A percentile compares a stretch with the other conserved stretches of the same genome.
These are phyloP conservation scores for Dryomyza anilis DNA, from an alignment of 2,888 invertebrate genomes.

Conservation along the genomic window DNA sequence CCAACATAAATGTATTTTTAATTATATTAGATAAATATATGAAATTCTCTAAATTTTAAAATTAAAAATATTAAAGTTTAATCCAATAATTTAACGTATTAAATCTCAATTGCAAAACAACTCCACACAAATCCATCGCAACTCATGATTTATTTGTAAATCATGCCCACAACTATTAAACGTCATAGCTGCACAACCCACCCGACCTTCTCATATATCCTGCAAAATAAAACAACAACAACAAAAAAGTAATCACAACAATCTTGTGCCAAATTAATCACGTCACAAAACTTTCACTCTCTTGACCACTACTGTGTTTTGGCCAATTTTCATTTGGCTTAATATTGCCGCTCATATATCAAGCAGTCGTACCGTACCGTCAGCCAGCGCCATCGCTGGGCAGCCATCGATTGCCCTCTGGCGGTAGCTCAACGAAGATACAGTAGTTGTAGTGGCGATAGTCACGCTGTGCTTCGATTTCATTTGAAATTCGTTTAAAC, in stretches of 20 bases:
- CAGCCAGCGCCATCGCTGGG: too few relatives aligned
- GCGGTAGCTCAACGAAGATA: background rate
- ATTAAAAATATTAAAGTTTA: background rate
- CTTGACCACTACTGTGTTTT: slow-evolving; percentile 22
- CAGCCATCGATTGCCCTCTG: slow-evolving; percentile 7
- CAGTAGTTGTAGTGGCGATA: slow-evolving; percentile 4
- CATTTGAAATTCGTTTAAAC: slow-evolving; percentile 11
- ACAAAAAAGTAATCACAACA: too few relatives aligned
- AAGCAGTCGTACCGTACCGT: slow-evolving; percentile 9
- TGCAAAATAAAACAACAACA: too few relatives aligned
- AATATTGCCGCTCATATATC: slow-evolving; percentile 18
- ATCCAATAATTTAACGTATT: background rate
- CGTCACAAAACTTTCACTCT: slow-evolving; percentile 11
- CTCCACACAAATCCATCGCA: background rate
- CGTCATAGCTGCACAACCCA: too few relatives aligned
- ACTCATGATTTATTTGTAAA: background rate
- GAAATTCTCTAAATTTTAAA: background rate
- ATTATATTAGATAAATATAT: background rate
- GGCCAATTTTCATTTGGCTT: slow-evolving; percentile 28
- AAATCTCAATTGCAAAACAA: background rate
- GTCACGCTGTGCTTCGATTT: slow-evolving; percentile 13
- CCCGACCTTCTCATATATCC: background rate
- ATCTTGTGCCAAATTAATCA: slow-evolving; percentile 11
- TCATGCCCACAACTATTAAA: background rate
- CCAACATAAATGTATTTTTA: background rate